Evolutionary conservation across 2,797 vertebrate species (phyloP).

Genomic region (Lagorchestes hirsutus): DNA sequence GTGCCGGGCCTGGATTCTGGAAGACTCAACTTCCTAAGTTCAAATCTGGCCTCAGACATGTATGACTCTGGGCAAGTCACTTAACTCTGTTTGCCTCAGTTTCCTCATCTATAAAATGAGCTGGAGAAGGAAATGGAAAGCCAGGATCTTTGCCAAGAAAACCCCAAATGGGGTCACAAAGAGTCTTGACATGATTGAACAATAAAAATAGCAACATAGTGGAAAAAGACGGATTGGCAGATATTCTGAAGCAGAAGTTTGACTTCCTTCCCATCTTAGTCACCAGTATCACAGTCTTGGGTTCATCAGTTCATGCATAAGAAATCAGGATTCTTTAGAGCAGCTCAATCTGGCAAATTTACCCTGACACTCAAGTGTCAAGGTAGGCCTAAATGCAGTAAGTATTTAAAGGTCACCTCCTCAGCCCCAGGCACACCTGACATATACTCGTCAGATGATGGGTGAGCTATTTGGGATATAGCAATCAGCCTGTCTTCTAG

Average conservation of each 20-base stretch:
- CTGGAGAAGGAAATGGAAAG: neutral
- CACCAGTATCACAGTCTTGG: neutral
- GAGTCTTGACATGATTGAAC: neutral
- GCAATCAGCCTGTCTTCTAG: slow-evolving; percentile 38
- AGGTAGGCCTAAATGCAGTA: neutral
- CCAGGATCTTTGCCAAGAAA: neutral
- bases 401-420: slow-evolving; percentile 51
- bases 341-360: slow-evolving; percentile 66
- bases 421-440: slow-evolving; percentile 55
- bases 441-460: slow-evolving; percentile 56
- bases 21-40: neutral
- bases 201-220: slow-evolving; percentile 25
- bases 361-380: slow-evolving; percentile 51
- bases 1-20: neutral
- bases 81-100: neutral
- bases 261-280: slow-evolving; percentile 52
- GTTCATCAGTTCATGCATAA: slow-evolving; percentile 73
- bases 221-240: slow-evolving; percentile 52
- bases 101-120: neutral
- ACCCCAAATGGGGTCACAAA: neutral
- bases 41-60: neutral
- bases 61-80: neutral
- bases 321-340: slow-evolving; percentile 71
- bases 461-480: slow-evolving; percentile 12
- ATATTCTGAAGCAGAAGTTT: slow-evolving; percentile 55